A percentile compares a stretch with the other conserved stretches of the same genome.
Conservation (phyloP, 1,140 invertebrate genomes). For the Drosophila sucinea region DNA sequence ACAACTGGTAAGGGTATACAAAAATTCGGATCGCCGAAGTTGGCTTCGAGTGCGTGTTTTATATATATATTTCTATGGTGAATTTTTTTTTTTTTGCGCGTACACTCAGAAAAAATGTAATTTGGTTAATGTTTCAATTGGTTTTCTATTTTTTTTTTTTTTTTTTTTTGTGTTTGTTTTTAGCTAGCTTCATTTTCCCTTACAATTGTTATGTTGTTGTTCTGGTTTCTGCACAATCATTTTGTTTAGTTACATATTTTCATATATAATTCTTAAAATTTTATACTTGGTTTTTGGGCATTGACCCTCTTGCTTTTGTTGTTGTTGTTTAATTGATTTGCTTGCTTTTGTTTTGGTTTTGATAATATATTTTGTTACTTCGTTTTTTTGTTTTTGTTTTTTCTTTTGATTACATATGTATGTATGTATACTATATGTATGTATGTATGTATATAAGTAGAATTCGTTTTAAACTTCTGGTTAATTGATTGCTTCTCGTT, state of each 20-base stretch:
- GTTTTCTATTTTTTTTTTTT: slow-evolving; percentile 2
- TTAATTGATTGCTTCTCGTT: slow-evolving; percentile 74
- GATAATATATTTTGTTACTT: slow-evolving; percentile 36
- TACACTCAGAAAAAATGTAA: slow-evolving; percentile 7
- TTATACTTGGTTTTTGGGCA: slow-evolving; percentile 23
- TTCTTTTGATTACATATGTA: slow-evolving; percentile 63
- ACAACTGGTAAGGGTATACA: not conserved
- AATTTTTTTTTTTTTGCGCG: slow-evolving; percentile 3
- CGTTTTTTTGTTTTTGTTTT: slow-evolving; percentile 35
- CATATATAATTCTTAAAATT: slow-evolving; percentile 28
- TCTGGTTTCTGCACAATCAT: too few relatives aligned
- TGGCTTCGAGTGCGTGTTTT: not conserved
- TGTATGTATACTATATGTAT: slow-evolving; percentile 44
- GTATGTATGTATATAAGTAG: slow-evolving; percentile 43
- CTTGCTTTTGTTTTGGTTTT: slow-evolving; percentile 44
- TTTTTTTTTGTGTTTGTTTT: slow-evolving; percentile 16
- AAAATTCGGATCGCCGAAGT: slow-evolving; percentile 13
- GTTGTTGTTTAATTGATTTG: slow-evolving; percentile 55
- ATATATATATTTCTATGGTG: slow-evolving; percentile 2
- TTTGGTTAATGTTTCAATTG: not conserved
- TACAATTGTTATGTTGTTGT: too few relatives aligned
- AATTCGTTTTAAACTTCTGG: slow-evolving; percentile 38
- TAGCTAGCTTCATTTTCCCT: not conserved
- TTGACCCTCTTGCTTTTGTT: slow-evolving; percentile 25
- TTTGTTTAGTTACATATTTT: slow-evolving; percentile 17